Conservation (phyloP, 23 tunicate species). For the Botrylloides violaceus region DNA sequence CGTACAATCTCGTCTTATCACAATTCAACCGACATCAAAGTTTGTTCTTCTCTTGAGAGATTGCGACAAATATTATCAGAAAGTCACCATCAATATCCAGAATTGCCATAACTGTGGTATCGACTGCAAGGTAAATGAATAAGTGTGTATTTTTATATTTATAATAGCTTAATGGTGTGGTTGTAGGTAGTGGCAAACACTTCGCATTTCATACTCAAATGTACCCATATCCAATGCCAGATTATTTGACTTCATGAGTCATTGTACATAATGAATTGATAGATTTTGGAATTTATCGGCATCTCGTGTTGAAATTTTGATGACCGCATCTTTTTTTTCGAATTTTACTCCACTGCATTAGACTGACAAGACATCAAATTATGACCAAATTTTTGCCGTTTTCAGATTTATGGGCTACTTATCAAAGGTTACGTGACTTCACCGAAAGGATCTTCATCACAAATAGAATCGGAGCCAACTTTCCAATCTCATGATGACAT, state of each 20-base stretch:
- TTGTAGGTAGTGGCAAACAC: too few species aligned
- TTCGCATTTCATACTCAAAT: too few species aligned
- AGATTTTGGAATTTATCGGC: too few species aligned
- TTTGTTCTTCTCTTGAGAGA: conserved; percentile 44
- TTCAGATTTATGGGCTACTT: conserved; percentile 2
- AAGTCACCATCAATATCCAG: conserved; percentile 34
- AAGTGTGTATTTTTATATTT: too few species aligned
- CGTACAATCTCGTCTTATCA: conserved; percentile 23
- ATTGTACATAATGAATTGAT: too few species aligned
- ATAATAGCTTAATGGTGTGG: too few species aligned
- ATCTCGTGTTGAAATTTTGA: too few species aligned
- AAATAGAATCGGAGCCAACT: background rate
- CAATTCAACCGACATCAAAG: conserved; percentile 42
- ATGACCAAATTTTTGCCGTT: background rate
- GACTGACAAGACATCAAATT: too few species aligned
- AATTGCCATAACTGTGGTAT: conserved; percentile 46
- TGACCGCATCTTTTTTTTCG: too few species aligned
- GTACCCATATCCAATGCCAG: too few species aligned
- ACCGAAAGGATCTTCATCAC: background rate
- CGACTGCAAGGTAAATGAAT: conserved; percentile 56
- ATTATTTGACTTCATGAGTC: too few species aligned
- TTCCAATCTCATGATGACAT: conserved; percentile 8
- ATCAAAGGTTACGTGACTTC: conserved; percentile 13
- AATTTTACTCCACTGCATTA: too few species aligned
- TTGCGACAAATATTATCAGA: conserved; percentile 14